Conservation (phyloP, 2,113 vertebrate species). For the Carollia perspicillata region DNA sequence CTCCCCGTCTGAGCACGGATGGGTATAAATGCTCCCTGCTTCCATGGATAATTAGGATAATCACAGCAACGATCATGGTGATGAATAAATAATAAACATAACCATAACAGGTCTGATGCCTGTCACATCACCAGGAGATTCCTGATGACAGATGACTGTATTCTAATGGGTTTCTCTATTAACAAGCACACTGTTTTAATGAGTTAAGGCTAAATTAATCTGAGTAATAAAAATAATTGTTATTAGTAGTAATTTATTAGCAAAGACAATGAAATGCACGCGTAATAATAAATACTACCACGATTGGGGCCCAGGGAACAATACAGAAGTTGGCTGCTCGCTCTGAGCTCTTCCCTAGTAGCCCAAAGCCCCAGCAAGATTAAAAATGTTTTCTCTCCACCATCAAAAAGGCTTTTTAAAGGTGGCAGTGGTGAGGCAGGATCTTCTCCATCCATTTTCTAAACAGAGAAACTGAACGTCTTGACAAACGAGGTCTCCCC, state of each 20-base stretch:
- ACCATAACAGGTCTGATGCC: conserved; percentile 69
- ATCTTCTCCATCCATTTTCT: conserved; percentile 22
- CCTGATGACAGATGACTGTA: conserved; percentile 65
- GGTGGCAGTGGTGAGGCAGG: not conserved
- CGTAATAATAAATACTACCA: conserved; percentile 68
- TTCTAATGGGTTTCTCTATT: conserved; percentile 70
- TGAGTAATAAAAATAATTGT: conserved; percentile 77
- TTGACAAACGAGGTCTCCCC: not conserved
- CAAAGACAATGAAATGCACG: conserved; percentile 72
- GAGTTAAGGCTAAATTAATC: conserved; percentile 75
- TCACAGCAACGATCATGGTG: conserved; percentile 71
- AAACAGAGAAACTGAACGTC: conserved; percentile 16
- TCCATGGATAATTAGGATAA: conserved; percentile 74
- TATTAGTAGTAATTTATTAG: conserved; percentile 77
- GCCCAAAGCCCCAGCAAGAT: conserved; percentile 32
- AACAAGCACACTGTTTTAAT: conserved; percentile 72
- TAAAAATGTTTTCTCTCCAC: not conserved
- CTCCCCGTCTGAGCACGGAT: conserved; percentile 15
- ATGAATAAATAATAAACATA: conserved; percentile 78
- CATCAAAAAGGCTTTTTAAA: conserved; percentile 1
- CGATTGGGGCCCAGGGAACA: conserved; percentile 70
- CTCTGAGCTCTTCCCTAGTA: conserved; percentile 28
- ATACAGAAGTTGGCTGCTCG: conserved; percentile 53
- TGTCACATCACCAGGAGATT: conserved; percentile 72
- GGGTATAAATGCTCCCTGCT: conserved; percentile 57